Percentiles rank a stretch among this genome's conserved stretches.
Evolutionary conservation across 1,140 invertebrate genomes (phyloP).

Genomic region (Colletes latitarsis): DNA sequence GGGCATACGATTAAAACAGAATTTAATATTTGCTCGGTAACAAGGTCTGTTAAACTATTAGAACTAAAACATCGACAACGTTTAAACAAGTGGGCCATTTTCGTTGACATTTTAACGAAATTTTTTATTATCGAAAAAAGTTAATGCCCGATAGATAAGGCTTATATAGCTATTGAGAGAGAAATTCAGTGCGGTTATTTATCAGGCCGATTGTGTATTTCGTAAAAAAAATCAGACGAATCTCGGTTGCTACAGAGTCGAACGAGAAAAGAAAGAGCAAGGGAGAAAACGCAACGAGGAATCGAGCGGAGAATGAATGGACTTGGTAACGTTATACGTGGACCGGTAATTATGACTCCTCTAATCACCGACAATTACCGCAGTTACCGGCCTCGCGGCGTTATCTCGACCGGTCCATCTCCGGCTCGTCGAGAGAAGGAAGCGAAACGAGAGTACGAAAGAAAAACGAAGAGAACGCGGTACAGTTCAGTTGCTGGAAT

Average conservation of each 20-base stretch:
- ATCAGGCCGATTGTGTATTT: not conserved
- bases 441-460: conserved; percentile 37
- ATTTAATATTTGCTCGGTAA: too few relatives aligned
- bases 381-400: conserved; percentile 74
- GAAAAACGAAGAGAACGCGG: conserved; percentile 22
- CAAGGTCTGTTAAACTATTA: too few relatives aligned
- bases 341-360: conserved; percentile 78
- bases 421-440: conserved; percentile 50
- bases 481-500: conserved; percentile 38
- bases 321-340: conserved; percentile 74
- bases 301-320: conserved; percentile 69
- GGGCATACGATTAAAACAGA: too few relatives aligned
- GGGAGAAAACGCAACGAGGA: conserved; percentile 44
- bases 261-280: conserved; percentile 7
- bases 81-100: too few relatives aligned
- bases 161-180: too few relatives aligned
- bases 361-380: conserved; percentile 79
- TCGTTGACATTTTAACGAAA: too few relatives aligned
- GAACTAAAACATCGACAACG: too few relatives aligned
- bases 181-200: too few relatives aligned
- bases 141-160: too few relatives aligned
- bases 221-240: conserved; percentile 32
- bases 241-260: conserved; percentile 12
- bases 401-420: conserved; percentile 76
- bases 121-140: too few relatives aligned